A percentile compares a stretch with the other conserved stretches of the same genome.
These are phyloP conservation scores for Allophyes oxyacanthae DNA, from an alignment of 2,888 invertebrate species.

Conservation along the genomic window DNA sequence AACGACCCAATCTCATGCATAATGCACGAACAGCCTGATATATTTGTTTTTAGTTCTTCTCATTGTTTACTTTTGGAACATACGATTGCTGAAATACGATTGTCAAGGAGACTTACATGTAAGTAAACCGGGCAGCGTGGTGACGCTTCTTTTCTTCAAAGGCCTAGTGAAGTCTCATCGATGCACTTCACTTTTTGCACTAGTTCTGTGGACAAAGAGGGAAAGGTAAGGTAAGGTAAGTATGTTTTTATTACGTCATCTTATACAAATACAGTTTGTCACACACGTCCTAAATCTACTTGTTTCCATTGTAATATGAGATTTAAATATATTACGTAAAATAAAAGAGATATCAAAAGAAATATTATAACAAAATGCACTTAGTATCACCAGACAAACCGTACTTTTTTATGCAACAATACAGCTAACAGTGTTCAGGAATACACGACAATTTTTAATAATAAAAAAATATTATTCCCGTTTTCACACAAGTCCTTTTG, in stretches of 20 bases:
- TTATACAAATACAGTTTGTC: too few species aligned
- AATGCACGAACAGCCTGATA: conserved; percentile 28
- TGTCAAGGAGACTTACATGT: conserved; percentile 73
- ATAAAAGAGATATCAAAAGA: too few species aligned
- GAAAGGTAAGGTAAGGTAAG: conserved; percentile 7
- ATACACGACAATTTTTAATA: conserved; percentile 36
- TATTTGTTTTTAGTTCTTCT: conserved; percentile 26
- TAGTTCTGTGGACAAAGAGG: conserved; percentile 72
- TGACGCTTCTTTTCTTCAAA: conserved; percentile 67
- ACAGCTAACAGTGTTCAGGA: conserved; percentile 26
- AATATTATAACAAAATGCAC: too few species aligned
- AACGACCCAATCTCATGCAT: conserved; percentile 35
- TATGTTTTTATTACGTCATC: too few species aligned
- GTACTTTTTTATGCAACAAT: conserved; percentile 27
- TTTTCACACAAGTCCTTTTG: conserved; percentile 33
- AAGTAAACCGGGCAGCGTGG: conserved; percentile 79
- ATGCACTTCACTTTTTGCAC: conserved; percentile 73
- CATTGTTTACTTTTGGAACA: conserved; percentile 12
- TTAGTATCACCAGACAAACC: not conserved
- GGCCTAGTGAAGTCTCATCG: conserved; percentile 78
- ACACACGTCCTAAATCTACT: too few species aligned
- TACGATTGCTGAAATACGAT: conserved; percentile 10
- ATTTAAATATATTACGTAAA: too few species aligned
- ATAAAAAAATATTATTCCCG: conserved; percentile 45
- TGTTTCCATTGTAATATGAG: too few species aligned